Base-by-base conservation (phyloP, 2,113 vertebrate genomes). In the Petrocephalus microphthalmus region DNA sequence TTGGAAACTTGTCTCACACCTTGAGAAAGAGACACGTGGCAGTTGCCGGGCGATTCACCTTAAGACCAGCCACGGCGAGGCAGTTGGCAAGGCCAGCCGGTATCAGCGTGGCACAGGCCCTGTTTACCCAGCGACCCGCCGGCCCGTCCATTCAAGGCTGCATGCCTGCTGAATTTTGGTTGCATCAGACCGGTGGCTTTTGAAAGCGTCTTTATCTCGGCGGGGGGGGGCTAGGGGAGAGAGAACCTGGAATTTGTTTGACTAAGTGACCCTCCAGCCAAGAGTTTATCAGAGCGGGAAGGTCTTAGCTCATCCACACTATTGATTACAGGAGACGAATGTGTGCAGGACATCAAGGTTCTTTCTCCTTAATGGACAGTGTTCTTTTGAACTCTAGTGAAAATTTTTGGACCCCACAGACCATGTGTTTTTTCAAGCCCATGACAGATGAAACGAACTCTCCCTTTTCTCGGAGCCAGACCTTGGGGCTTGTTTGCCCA, bases 251-350 rank as follows among this genome's bases (percentile, higher is more conserved):
- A 96, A 96, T 96, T 95, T 97, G 95, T 97, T 97, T 96, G 95
- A 96, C 95, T 95, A 96, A 96, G 94, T 96, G 94, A 92, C 95
- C 94, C 94, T 94, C 95, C 92, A 94, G 95, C 95, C 95, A 86
- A 89, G 88, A 95, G 95, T 96, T 97, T 97, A 97, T 96, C 96
- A 96, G 95, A 95, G 94, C 37, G 95, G 95, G 96, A 95, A 96
- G 95, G 95, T 95, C 95, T 95, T 94, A 95, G 94, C 94, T 96
- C 94, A 95, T 96, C 93, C 94, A 94, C 93, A 91, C 95, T 96
- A 97, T 97, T 95, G 96, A 96, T 96, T 96, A 95, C 95, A 94
- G 96, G 95, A 96, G 96, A 96, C 96, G 96, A 96, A 96, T 96
- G 95, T 96, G 96, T 95, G 95, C 95, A 95, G 93, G 96, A 96